Evolutionary conservation across 2,113 vertebrate genomes (phyloP).

Genomic region (Psammodynastes pulverulentus): DNA sequence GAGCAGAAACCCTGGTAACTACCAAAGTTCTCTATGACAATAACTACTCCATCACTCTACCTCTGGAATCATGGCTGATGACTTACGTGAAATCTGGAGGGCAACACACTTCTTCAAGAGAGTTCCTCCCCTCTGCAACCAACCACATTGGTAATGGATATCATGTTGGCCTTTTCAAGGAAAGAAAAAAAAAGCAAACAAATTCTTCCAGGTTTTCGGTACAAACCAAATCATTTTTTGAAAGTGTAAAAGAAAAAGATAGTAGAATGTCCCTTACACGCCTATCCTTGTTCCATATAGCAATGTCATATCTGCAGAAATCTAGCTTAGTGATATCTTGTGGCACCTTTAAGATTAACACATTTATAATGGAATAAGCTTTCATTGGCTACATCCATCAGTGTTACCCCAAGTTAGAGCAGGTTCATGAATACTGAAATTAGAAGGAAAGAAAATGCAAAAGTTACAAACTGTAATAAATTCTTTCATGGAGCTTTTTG

Average conservation of each 20-base stretch:
- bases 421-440: not conserved
- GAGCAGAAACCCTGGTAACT: not conserved
- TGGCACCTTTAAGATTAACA: not conserved
- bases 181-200: not conserved
- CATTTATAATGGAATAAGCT: not conserved
- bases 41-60: not conserved
- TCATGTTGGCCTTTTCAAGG: not conserved
- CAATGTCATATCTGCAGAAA: constrained; percentile 1
- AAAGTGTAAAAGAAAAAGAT: not conserved
- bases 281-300: not conserved
- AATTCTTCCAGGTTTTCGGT: not conserved
- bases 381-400: not conserved
- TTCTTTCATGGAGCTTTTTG: not conserved
- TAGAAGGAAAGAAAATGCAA: not conserved
- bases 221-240: not conserved
- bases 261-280: not conserved
- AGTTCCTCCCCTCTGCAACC: not conserved
- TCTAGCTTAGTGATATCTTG: not conserved
- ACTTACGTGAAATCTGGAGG: not conserved
- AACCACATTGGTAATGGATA: not conserved
- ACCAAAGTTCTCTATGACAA: not conserved
- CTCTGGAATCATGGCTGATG: not conserved
- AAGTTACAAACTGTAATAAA: not conserved
- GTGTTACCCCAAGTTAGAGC: not conserved
- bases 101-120: not conserved